Evolutionary conservation across 2,113 vertebrate genomes (phyloP).

Genomic region (Paratilapia polleni): DNA sequence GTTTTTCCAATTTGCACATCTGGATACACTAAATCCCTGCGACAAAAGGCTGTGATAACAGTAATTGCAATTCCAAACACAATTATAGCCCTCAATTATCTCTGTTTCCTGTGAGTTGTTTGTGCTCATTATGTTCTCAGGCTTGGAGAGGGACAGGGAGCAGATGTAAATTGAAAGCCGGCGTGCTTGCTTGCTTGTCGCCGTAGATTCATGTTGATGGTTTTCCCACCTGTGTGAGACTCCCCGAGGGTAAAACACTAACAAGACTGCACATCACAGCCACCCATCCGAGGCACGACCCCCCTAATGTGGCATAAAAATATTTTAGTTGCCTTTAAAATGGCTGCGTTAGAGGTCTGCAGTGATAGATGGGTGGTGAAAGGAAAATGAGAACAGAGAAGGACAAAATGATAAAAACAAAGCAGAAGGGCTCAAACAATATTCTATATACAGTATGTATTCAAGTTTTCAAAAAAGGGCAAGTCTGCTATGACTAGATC

Average conservation of each 20-base stretch:
- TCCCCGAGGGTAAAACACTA: slow-evolving; percentile 49
- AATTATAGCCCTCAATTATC: slow-evolving; percentile 70
- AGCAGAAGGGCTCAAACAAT: neutral
- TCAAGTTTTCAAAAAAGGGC: neutral
- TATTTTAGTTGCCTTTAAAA: slow-evolving; percentile 34
- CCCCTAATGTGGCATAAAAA: slow-evolving; percentile 2
- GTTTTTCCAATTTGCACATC: slow-evolving; percentile 57
- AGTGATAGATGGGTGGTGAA: slow-evolving; percentile 3
- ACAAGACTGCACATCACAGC: slow-evolving; percentile 37
- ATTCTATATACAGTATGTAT: neutral
- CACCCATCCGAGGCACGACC: slow-evolving; percentile 1
- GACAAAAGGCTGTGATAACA: slow-evolving; percentile 62
- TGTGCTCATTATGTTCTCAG: slow-evolving; percentile 55
- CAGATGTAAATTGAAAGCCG: slow-evolving; percentile 62
- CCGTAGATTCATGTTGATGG: slow-evolving; percentile 38
- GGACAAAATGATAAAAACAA: neutral
- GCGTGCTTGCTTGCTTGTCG: slow-evolving; percentile 25
- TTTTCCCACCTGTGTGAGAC: slow-evolving; percentile 47
- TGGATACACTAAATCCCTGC: slow-evolving; percentile 54
- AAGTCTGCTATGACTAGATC: neutral
- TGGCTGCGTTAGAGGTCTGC: neutral
- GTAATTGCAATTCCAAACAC: slow-evolving; percentile 70
- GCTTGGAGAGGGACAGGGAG: slow-evolving; percentile 50
- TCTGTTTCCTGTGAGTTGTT: slow-evolving; percentile 64
- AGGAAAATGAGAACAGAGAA: neutral